Evolutionary conservation across 2,888 invertebrate genomes (phyloP), one percentile per base, ranked within the genome.

Genomic region (Ophonus ardosiacus): DNA sequence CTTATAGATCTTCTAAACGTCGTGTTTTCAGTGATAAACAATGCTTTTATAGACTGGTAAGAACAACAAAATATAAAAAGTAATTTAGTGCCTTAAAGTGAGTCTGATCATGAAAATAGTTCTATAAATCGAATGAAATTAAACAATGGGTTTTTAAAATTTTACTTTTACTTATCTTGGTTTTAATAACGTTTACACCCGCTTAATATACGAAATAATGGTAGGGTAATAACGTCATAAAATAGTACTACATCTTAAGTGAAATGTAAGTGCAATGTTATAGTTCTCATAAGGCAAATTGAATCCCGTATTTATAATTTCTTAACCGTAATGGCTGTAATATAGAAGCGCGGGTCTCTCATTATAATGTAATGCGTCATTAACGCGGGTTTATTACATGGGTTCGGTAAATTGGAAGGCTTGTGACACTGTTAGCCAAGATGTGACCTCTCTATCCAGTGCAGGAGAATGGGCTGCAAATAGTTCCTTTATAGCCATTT

Each of bases 321-420:
- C 84, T 78, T 51, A 84, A 56, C 84, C 61, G 7, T 83, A 83
- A 83, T 83, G 43, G 84, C 18, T 76, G 71, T 68, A 81, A 65
- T 21, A 43, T 18, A 81, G 38, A 31, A n/a, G 78, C 56, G 13
- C 21, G 31, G 83, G 83, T 61, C 71, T 63, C 84, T 84, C 84
- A 84, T 84, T 84, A 84, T 84, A 84, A 84, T 84, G 78, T 84
- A 84, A 84, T 84, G 76, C 84, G 84, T 84, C 84, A 84, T 84
- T 84, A 84, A 63, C 78, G 56, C 51, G 78, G 84, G 84, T 78
- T 63, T 84, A 84, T 84, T 84, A 84, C 84, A 84, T 84, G 78
- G 76, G 65, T 84, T 78, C 65, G 65, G 76, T 84, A 84, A 84
- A 84, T 84, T 84, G 84, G 84, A 84, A 84, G 78, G 43, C 43